These are phyloP conservation scores for Darevskia mixta DNA, from an alignment of 2,797 vertebrate genomes.

Conservation along the genomic window DNA sequence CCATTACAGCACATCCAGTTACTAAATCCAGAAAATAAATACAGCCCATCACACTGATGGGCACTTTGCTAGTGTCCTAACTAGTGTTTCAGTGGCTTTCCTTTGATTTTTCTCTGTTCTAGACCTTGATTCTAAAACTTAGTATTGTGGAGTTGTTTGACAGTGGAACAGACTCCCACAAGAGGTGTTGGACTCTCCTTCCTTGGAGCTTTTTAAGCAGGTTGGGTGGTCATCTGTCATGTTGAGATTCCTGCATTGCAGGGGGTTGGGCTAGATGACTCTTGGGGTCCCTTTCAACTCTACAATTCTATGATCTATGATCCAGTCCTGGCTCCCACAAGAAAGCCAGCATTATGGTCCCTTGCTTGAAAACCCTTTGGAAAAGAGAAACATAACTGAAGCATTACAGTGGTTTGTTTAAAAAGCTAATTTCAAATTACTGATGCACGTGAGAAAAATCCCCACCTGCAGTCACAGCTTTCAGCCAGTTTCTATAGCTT, in stretches of 20 bases:
- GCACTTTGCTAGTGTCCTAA: neutral
- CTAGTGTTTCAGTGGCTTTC: neutral
- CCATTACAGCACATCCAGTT: no score
- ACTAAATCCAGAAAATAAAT: neutral
- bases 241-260: no score
- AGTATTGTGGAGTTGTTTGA: neutral
- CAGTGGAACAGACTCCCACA: neutral
- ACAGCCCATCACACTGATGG: neutral
- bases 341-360: neutral
- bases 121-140: neutral
- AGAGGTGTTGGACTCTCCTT: neutral
- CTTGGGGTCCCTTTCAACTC: no score
- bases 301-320: no score
- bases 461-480: neutral
- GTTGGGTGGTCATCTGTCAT: no score
- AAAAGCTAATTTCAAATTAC: slow-evolving; percentile 4
- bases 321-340: neutral
- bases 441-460: neutral
- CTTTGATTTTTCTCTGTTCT: neutral
- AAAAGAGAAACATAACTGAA: neutral
- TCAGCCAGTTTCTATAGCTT: neutral
- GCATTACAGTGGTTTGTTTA: neutral
- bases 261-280: no score
- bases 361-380: neutral
- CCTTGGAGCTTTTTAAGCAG: no score